Percentiles rank a stretch among this genome's conserved stretches.
Conservation (phyloP, 2,888 invertebrate genomes). For the Andrena haemorrhoa region DNA sequence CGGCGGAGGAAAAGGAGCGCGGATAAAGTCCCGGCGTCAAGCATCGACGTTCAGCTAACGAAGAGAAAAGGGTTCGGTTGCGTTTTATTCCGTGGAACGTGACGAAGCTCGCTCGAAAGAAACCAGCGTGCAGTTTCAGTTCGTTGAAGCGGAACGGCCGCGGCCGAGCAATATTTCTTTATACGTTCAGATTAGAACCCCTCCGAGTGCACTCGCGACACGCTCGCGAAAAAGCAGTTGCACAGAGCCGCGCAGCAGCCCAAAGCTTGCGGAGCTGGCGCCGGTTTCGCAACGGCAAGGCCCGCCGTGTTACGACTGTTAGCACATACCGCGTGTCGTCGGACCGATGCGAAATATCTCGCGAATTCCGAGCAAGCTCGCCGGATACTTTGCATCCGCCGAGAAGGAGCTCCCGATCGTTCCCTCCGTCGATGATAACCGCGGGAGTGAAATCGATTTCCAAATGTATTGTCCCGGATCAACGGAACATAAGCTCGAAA, state of each 20-base stretch:
- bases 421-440: slow-evolving; percentile 5
- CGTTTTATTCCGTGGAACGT: slow-evolving; percentile 39
- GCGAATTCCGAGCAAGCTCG: neutral
- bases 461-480: slow-evolving; percentile 49
- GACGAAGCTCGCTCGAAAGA: slow-evolving; percentile 41
- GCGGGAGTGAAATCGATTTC: slow-evolving; percentile 50
- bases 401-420: neutral
- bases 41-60: slow-evolving; percentile 21
- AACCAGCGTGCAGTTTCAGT: slow-evolving; percentile 38
- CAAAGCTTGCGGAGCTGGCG: slow-evolving; percentile 7
- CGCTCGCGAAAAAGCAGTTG: slow-evolving; percentile 1
- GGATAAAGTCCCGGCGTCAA: neutral
- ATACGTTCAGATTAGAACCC: slow-evolving; percentile 44
- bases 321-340: neutral
- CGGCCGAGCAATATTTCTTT: slow-evolving; percentile 52
- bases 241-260: slow-evolving; percentile 1
- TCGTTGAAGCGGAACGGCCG: slow-evolving; percentile 55
- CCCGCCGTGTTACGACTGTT: neutral
- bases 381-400: neutral
- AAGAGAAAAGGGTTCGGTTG: slow-evolving; percentile 12
- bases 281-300: slow-evolving; percentile 11
- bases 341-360: slow-evolving; percentile 10
- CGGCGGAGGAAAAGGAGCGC: neutral
- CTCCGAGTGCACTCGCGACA: neutral
- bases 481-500: slow-evolving; percentile 61